Evolutionary conservation across 2,797 vertebrate genomes (phyloP), one percentile per base, ranked within the genome.

Genomic region (Xerus rutilus): DNA sequence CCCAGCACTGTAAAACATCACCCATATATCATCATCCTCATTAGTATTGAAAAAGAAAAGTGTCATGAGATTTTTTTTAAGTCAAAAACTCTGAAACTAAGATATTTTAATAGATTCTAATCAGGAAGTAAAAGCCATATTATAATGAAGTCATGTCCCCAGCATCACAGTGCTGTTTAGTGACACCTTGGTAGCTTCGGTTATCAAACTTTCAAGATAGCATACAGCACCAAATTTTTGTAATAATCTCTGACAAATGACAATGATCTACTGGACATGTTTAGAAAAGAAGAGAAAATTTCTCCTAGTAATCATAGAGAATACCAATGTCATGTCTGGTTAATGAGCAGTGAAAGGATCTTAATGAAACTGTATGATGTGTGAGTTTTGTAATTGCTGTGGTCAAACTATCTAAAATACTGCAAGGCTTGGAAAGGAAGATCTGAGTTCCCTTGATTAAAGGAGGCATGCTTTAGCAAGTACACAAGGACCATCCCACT

Each of bases 301-400:
- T 14, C 23, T 74, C 6, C 25, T 62, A 83, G 70, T 84, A 93
- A 45, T 91, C 79, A 47, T 18, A 93, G 39, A 47, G 23, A 86
- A 82, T 83, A 45, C 28, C 64, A 78, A 28, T 5, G 8, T 74
- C 70, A 76, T 59, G 49, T 59, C 45, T 83, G 39, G 45, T 28
- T 95, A 96, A 94, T 49, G 30, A 96, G 32, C 21, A 81, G 64
- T 91, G 86, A 96, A 97, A 94, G 59, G 69, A 94, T 65, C 70
- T 84, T 84, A 96, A 96, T 72, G 49, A 79, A 91, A 96, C 10
- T 57, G 59, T 79, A 59, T 93, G 70, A 86, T 89, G 59, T 83
- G 74, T 89, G 77, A 93, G 86, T 11, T 67, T 69, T 49, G n/a
- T 65, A 94, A 97, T 54, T 93, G 72, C 65, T 73, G 23, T 91